Percentiles rank a stretch among this genome's conserved stretches.
These are phyloP conservation scores for Formicarius rufipectus DNA, from an alignment of 2,113 vertebrate genomes.

Conservation along the genomic window DNA sequence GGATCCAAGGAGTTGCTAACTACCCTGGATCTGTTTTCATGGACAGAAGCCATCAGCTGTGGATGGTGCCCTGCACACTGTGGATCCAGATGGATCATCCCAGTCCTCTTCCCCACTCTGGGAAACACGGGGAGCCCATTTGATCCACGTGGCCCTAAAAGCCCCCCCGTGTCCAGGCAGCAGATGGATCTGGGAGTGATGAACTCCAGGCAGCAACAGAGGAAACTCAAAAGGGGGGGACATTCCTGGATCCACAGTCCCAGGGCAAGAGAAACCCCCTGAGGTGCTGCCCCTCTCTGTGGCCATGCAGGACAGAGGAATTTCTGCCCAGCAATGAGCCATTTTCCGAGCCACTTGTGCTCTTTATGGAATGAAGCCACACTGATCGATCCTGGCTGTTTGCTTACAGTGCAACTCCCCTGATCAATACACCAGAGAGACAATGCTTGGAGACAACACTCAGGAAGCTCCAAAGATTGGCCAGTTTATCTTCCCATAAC, in stretches of 20 bases:
- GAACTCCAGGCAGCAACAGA: background rate
- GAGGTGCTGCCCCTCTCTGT: background rate
- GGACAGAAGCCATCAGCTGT: background rate
- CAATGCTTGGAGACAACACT: background rate
- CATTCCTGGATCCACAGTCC: background rate
- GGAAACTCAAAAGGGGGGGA: background rate
- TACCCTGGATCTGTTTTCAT: background rate
- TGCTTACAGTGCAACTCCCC: background rate
- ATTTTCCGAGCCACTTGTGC: background rate
- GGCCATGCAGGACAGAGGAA: background rate
- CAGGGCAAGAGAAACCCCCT: background rate
- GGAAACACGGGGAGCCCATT: background rate
- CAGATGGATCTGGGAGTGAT: accelerated
- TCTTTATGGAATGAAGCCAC: background rate
- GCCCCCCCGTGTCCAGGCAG: background rate
- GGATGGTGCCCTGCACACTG: accelerated
- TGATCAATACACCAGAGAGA: background rate
- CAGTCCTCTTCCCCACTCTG: background rate
- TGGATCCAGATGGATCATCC: background rate
- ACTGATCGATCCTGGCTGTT: background rate
- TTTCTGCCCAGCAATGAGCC: background rate
- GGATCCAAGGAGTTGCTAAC: slow-evolving; percentile 14
- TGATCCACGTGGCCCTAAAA: accelerated
- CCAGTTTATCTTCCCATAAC: background rate
- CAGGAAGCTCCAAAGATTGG: background rate